Conservation (phyloP, 2,113 vertebrate species). For the Podarcis raffonei region DNA sequence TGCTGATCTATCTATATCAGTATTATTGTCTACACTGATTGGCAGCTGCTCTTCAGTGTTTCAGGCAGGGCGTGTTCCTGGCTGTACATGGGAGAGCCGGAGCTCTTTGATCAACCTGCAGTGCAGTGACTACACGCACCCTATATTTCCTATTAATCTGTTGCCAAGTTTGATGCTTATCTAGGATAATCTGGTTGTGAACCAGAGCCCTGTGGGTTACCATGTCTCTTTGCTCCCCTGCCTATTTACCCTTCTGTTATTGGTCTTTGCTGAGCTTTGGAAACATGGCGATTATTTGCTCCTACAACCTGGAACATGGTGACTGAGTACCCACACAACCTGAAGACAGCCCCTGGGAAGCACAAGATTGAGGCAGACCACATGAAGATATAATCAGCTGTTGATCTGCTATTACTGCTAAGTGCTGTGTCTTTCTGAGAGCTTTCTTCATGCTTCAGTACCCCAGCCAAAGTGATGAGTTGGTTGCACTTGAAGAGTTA, state of each 20-base stretch:
- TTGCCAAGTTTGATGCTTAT: background rate
- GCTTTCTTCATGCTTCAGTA: background rate
- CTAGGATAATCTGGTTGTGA: background rate
- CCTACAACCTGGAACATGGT: background rate
- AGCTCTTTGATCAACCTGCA: background rate
- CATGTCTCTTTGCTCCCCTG: background rate
- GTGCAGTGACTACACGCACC: background rate
- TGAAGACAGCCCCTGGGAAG: background rate
- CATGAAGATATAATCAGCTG: conserved; percentile 4
- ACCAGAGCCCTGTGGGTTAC: background rate
- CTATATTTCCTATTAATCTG: background rate
- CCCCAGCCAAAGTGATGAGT: background rate
- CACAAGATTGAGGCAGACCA: too few species aligned
- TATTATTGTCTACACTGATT: too few species aligned
- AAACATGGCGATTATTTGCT: background rate
- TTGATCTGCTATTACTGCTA: background rate
- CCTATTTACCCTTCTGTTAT: background rate
- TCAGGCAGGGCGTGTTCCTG: too few species aligned
- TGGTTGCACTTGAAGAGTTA: background rate
- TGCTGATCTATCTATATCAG: too few species aligned
- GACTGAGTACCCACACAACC: background rate
- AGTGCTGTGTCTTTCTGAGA: background rate
- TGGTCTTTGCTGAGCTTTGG: background rate
- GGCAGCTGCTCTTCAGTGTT: too few species aligned
- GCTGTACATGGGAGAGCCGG: too few species aligned